Conservation (phyloP, 23 tunicate species). For the Halocynthia aurantium region DNA sequence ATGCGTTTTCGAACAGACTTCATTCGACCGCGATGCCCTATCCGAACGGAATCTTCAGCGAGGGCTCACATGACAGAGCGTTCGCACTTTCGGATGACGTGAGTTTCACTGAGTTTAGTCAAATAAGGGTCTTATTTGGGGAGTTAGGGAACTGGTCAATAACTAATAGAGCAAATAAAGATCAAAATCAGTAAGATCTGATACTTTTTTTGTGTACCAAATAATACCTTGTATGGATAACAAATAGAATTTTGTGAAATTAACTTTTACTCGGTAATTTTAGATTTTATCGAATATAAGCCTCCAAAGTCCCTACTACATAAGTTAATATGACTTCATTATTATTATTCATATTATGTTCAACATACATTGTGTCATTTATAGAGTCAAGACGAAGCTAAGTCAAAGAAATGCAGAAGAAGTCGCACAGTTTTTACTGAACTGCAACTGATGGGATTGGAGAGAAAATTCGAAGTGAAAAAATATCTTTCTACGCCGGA, state of each 20-base stretch:
- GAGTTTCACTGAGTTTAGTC: background rate
- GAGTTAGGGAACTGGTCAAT: no score
- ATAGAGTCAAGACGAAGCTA: conserved; percentile 9
- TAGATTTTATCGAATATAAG: background rate
- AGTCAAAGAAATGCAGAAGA: conserved; percentile 75
- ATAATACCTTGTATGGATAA: background rate
- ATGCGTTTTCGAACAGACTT: background rate
- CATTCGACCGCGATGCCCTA: background rate
- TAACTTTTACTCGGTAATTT: background rate
- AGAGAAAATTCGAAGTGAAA: conserved; percentile 86
- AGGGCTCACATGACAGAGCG: background rate
- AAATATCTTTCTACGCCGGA: conserved; percentile 96
- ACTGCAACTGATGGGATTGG: conserved; percentile 85
- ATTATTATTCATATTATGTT: no score
- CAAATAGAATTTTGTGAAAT: background rate
- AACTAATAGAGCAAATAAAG: background rate
- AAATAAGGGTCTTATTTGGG: no score
- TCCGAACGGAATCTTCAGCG: background rate
- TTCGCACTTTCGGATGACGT: conserved; percentile 1
- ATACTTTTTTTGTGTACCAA: no score
- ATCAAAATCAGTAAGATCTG: background rate
- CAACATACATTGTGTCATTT: no score
- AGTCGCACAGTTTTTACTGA: conserved; percentile 97
- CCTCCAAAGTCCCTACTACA: no score
- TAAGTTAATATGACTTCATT: no score